phyloP scores from a whole-genome alignment of 2,113 vertebrate species.

The Myanophis thanlyinensis region DNA sequence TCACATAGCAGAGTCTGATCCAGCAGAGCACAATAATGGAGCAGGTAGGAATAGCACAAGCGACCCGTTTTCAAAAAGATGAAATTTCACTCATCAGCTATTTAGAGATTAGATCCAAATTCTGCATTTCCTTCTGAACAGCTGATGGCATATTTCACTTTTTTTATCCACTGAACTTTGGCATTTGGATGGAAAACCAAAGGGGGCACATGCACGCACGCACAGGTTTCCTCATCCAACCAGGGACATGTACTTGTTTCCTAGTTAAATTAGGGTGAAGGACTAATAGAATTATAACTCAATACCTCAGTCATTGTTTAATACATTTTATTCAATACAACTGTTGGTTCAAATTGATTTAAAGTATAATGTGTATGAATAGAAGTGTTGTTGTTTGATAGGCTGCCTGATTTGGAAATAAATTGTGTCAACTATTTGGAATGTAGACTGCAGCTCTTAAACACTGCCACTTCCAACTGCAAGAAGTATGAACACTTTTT shows the following conservation, averaged over 20 bases:
- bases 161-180: not conserved
- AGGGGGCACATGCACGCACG: not conserved
- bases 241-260: not conserved
- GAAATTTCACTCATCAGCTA: not conserved
- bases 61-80: not conserved
- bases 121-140: not conserved
- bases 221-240: not conserved
- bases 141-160: not conserved
- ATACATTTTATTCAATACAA: not conserved
- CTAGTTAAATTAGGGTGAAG: not conserved
- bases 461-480: not conserved
- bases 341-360: conserved; percentile 31
- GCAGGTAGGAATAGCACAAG: not conserved
- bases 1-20: not conserved
- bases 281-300: not conserved
- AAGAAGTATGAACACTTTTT: not conserved
- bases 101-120: not conserved
- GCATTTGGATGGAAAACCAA: not conserved
- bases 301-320: not conserved
- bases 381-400: not conserved
- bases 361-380: not conserved
- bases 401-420: not conserved
- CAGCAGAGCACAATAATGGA: not conserved
- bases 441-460: not conserved
- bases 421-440: not conserved